Evolutionary conservation across 37 sponge, comb jelly and placozoan species (phyloP).

Genomic region (Halichondria panicea): DNA sequence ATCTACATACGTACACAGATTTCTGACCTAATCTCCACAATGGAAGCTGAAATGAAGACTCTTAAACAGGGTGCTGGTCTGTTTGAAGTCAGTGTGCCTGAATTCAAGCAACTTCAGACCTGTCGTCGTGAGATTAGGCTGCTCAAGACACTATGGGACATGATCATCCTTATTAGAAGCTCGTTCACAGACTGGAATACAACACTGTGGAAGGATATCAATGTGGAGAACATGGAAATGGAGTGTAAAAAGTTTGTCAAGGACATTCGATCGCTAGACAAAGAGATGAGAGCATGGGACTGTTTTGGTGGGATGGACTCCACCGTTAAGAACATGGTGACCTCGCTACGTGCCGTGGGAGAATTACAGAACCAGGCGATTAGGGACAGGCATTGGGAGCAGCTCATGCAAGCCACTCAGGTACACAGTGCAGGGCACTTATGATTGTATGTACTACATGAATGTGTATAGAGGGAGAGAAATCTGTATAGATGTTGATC

Average conservation of each 20-base stretch:
- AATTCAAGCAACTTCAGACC: conserved; percentile 95
- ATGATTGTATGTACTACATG: too few species aligned
- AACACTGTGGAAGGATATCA: conserved; percentile 93
- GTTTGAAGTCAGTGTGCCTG: conserved; percentile 95
- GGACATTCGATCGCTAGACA: conserved; percentile 92
- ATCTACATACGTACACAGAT: conserved; percentile 20
- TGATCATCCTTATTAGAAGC: conserved; percentile 78
- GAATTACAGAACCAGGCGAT: conserved; percentile 99
- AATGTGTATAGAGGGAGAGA: too few species aligned
- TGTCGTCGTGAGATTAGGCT: conserved; percentile 80
- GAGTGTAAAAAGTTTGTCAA: conserved; percentile 99
- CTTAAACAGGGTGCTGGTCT: conserved; percentile 80
- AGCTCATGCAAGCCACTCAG: conserved; percentile 98
- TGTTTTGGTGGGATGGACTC: conserved; percentile 89
- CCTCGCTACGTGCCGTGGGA: conserved; percentile 93
- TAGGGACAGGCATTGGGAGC: conserved; percentile 98
- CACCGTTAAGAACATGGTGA: conserved; percentile 99
- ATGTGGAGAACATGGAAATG: conserved; percentile 97
- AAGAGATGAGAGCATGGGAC: conserved; percentile 99
- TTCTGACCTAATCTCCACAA: conserved; percentile 44
- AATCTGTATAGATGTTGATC: neutral
- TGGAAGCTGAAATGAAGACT: conserved; percentile 82
- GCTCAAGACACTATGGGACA: conserved; percentile 95
- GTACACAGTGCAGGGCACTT: conserved; percentile 30
- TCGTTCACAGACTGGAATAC: conserved; percentile 94